A percentile compares a stretch with the other conserved stretches of the same genome.
phyloP scores from a whole-genome alignment of 2,797 vertebrate species.

The Merluccius polli region DNA sequence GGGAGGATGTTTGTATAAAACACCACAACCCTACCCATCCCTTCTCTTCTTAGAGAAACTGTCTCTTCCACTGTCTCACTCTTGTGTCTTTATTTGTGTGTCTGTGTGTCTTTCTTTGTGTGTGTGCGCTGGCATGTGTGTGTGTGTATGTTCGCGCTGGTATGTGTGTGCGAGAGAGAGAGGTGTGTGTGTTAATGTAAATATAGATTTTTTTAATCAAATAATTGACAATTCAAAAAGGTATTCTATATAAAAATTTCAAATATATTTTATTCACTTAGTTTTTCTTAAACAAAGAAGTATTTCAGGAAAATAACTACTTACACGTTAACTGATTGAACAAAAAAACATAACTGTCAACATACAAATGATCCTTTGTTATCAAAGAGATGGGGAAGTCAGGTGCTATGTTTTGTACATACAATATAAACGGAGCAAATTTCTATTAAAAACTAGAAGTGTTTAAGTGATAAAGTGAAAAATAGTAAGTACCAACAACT shows the following conservation, averaged over 20 bases:
- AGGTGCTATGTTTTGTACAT: constrained; percentile 57
- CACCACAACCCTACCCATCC: background rate
- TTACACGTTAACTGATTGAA: constrained; percentile 62
- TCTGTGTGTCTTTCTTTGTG: background rate
- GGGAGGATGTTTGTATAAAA: background rate
- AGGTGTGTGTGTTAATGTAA: too few species aligned
- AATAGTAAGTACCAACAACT: constrained; percentile 51
- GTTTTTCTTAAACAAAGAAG: constrained; percentile 60
- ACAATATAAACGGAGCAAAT: constrained; percentile 63
- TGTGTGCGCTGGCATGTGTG: constrained; percentile 14
- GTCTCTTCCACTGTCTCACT: too few species aligned
- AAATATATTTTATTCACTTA: constrained; percentile 73
- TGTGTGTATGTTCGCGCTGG: constrained; percentile 31
- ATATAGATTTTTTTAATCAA: background rate
- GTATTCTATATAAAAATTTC: constrained; percentile 67
- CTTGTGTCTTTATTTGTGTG: background rate
- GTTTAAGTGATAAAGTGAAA: constrained; percentile 19
- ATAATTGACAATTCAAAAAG: constrained; percentile 32
- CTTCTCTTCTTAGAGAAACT: too few species aligned
- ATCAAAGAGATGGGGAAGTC: constrained; percentile 61
- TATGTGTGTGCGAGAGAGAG: constrained; percentile 18
- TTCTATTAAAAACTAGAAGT: constrained; percentile 54
- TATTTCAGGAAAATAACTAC: constrained; percentile 69
- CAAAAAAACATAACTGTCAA: constrained; percentile 51
- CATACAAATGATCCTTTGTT: constrained; percentile 57